These are phyloP conservation scores for Drosophila neonasuta DNA, from an alignment of 2,888 invertebrate species.

Conservation along the genomic window DNA sequence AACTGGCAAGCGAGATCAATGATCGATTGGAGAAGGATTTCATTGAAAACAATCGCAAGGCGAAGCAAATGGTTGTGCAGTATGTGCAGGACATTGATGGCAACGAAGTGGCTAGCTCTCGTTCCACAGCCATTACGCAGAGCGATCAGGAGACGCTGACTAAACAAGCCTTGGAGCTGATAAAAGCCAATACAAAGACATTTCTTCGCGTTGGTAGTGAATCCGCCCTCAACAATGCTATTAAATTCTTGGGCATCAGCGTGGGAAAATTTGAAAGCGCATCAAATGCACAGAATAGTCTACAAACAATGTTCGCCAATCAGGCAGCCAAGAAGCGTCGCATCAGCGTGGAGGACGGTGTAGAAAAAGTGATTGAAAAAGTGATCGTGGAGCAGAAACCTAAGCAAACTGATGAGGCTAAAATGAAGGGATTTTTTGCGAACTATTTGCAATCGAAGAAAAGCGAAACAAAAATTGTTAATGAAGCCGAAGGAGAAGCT, in stretches of 20 bases:
- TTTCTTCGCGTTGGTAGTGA: constrained; percentile 78
- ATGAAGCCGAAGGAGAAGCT: neutral
- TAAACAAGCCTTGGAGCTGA: constrained; percentile 86
- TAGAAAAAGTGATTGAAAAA: constrained; percentile 27
- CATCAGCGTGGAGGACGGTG: constrained; percentile 52
- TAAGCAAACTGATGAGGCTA: constrained; percentile 50
- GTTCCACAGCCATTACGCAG: constrained; percentile 85
- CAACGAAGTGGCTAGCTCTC: constrained; percentile 86
- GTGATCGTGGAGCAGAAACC: constrained; percentile 34
- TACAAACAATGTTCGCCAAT: constrained; percentile 85
- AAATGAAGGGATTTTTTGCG: constrained; percentile 64
- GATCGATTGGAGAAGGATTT: constrained; percentile 92
- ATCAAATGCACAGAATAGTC: constrained; percentile 83
- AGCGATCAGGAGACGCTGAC: constrained; percentile 87
- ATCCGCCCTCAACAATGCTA: constrained; percentile 83
- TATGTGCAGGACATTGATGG: constrained; percentile 85
- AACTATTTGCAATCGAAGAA: constrained; percentile 60
- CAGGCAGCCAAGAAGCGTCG: constrained; percentile 73
- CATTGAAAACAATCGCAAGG: constrained; percentile 90
- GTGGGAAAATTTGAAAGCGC: constrained; percentile 89
- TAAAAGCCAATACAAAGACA: constrained; percentile 85
- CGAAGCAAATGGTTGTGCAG: constrained; percentile 89
- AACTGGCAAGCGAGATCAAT: constrained; percentile 91
- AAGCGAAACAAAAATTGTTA: neutral
- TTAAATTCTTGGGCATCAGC: constrained; percentile 89